These are phyloP conservation scores for Manis javanica DNA, from an alignment of 2,797 vertebrate genomes.

Conservation along the genomic window DNA sequence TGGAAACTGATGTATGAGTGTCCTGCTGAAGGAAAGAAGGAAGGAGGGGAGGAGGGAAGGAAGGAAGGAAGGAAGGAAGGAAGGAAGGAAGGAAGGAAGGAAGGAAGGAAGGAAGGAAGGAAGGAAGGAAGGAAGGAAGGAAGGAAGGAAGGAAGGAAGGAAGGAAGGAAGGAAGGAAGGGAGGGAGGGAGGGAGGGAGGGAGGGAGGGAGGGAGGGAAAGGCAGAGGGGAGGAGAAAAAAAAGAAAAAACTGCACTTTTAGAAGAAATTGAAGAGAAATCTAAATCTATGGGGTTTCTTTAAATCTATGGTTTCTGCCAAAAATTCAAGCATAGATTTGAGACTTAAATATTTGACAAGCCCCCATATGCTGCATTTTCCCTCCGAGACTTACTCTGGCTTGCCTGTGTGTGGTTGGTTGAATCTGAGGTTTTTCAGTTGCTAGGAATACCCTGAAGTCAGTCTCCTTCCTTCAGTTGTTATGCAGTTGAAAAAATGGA, in stretches of 20 bases:
- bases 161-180: not conserved
- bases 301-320: conserved; percentile 74
- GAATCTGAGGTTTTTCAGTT: conserved; percentile 55
- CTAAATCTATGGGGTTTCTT: conserved; percentile 62
- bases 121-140: not conserved
- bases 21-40: not conserved
- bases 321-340: conserved; percentile 73
- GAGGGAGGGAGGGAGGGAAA: not conserved
- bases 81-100: too few relatives aligned
- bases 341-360: conserved; percentile 76
- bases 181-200: not conserved
- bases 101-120: too few relatives aligned
- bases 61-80: not conserved
- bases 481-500: not conserved
- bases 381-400: conserved; percentile 67
- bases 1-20: not conserved
- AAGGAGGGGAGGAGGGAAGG: not conserved
- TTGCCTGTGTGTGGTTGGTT: conserved; percentile 57
- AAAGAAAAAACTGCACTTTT: not conserved
- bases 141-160: not conserved
- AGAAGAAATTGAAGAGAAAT: conserved; percentile 36
- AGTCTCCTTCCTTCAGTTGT: conserved; percentile 22
- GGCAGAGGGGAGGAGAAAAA: not conserved
- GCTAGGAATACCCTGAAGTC: conserved; percentile 70
- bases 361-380: conserved; percentile 71